These are phyloP conservation scores for Bettongia penicillata DNA, from an alignment of 2,113 vertebrate genomes.

Conservation along the genomic window DNA sequence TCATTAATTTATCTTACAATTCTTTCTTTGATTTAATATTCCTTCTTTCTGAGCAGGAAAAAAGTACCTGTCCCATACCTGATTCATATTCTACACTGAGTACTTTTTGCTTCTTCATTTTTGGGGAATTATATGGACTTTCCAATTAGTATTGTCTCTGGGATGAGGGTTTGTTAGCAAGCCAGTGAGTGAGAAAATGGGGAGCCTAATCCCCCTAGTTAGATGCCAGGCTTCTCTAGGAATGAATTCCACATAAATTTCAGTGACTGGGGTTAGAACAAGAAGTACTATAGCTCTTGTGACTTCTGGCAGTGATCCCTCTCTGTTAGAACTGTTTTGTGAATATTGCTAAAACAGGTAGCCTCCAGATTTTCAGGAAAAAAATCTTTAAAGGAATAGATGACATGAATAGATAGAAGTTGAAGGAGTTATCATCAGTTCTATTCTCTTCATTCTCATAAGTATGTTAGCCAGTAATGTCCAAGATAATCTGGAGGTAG, in stretches of 20 bases:
- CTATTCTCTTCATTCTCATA: neutral
- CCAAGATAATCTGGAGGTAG: neutral
- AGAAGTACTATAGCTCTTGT: neutral
- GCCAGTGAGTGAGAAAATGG: neutral
- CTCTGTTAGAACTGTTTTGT: neutral
- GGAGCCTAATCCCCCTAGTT: neutral
- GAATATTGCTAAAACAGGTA: neutral
- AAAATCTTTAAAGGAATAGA: neutral
- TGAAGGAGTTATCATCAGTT: neutral
- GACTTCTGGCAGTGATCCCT: neutral
- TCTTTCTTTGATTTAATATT: neutral
- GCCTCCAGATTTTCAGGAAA: neutral
- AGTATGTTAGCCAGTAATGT: neutral
- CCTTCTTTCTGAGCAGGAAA: neutral
- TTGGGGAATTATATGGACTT: neutral
- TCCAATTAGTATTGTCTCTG: neutral
- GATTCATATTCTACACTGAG: neutral
- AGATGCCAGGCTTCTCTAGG: neutral
- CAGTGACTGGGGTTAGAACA: too few species aligned
- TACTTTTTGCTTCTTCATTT: neutral
- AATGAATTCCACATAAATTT: neutral
- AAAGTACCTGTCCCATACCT: neutral
- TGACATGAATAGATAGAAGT: neutral
- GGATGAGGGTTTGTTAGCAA: neutral
- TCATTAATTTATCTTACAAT: neutral